Percentiles rank a stretch among this genome's conserved stretches.
phyloP scores from a whole-genome alignment of 2,113 vertebrate species.

The Capreolus pygargus region DNA sequence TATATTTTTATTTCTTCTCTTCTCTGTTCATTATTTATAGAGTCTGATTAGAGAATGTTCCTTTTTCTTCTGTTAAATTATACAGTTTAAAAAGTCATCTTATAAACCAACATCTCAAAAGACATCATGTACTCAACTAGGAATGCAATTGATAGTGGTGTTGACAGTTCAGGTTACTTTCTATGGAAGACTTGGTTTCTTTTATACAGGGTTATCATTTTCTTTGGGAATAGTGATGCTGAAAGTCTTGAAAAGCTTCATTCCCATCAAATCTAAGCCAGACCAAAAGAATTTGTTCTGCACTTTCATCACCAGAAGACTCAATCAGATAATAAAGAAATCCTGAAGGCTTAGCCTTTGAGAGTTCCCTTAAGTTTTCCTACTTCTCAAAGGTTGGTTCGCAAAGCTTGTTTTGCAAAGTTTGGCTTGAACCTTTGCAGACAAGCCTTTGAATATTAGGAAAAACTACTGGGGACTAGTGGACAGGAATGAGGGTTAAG shows the following conservation, averaged over 20 bases:
- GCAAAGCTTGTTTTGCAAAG: neutral
- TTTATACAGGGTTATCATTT: neutral
- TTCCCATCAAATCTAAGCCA: neutral
- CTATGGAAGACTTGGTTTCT: neutral
- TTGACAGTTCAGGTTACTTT: neutral
- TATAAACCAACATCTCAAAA: neutral
- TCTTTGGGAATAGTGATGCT: neutral
- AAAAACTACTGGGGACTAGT: neutral
- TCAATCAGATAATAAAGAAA: neutral
- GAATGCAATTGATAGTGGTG: neutral
- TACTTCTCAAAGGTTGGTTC: neutral
- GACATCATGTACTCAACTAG: neutral
- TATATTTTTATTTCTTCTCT: neutral
- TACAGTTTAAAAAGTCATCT: neutral
- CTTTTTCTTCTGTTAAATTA: neutral
- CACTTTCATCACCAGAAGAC: neutral
- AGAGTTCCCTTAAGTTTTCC: neutral
- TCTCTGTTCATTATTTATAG: neutral
- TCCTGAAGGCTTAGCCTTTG: neutral
- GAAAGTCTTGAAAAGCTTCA: neutral
- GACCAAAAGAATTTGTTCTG: neutral
- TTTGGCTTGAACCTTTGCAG: neutral
- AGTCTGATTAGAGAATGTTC: neutral
- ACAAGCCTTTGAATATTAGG: neutral
- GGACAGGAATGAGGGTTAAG: rapidly evolving